Evolutionary conservation across 2,888 invertebrate genomes (phyloP).

Genomic region (Acutogordius australiensis): DNA sequence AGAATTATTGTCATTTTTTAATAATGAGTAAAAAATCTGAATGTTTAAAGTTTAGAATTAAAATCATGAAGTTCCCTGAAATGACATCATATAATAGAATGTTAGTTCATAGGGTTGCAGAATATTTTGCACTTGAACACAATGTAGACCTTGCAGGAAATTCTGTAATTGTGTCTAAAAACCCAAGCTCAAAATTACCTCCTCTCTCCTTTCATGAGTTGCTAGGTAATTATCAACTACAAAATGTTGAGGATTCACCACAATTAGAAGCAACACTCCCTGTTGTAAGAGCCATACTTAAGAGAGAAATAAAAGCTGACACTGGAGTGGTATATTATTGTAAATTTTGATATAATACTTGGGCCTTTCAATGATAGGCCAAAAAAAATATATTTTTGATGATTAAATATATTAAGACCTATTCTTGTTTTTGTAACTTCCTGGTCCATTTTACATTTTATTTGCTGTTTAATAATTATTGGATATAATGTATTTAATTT

Average conservation of each 20-base stretch:
- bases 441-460: no score
- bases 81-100: conserved; percentile 84
- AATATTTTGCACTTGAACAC: conserved; percentile 72
- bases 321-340: no score
- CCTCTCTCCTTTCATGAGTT: conserved; percentile 37
- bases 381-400: no score
- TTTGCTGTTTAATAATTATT: no score
- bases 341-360: no score
- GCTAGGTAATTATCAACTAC: conserved; percentile 25
- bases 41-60: conserved; percentile 15
- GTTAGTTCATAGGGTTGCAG: conserved; percentile 70
- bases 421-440: no score
- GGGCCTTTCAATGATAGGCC: no score
- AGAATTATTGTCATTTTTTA: background rate
- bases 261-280: background rate
- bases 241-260: conserved; percentile 30
- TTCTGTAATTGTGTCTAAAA: conserved; percentile 41
- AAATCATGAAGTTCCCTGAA: conserved; percentile 52
- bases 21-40: background rate
- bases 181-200: conserved; percentile 33
- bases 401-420: no score
- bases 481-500: no score
- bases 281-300: background rate
- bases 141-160: conserved; percentile 55
- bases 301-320: no score